A percentile compares a stretch with the other conserved stretches of the same genome.
Conservation (phyloP, 1,140 invertebrate species). For the Drosophila triauraria region DNA sequence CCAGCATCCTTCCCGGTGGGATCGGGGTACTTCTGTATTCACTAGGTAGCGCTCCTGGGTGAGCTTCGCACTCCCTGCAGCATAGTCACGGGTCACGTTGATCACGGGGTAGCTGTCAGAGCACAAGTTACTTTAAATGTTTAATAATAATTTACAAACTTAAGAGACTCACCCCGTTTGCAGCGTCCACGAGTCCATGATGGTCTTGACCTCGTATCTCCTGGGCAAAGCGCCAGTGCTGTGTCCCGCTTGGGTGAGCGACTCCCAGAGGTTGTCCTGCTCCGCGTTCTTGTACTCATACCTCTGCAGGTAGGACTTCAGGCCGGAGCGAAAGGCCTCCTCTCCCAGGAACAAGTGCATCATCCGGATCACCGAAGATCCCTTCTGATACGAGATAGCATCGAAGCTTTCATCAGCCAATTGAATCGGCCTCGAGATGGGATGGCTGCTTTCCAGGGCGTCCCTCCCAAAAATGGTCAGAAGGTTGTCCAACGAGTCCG, state of each 20-base stretch:
- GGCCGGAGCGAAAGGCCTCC: constrained; percentile 88
- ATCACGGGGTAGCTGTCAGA: constrained; percentile 89
- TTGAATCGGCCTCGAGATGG: constrained; percentile 87
- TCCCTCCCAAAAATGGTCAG: constrained; percentile 87
- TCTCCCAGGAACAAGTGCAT: constrained; percentile 94
- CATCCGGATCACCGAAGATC: constrained; percentile 93
- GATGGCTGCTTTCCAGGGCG: constrained; percentile 87
- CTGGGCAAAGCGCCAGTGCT: constrained; percentile 85
- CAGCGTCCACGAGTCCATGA: constrained; percentile 93
- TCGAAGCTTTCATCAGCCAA: constrained; percentile 94
- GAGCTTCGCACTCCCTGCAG: background rate
- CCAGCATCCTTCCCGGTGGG: constrained; percentile 78
- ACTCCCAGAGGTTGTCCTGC: constrained; percentile 93
- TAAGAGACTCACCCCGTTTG: constrained; percentile 87
- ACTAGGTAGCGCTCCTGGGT: constrained; percentile 11
- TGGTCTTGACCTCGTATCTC: constrained; percentile 87
- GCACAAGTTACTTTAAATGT: background rate
- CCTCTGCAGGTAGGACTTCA: constrained; percentile 88
- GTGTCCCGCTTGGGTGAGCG: constrained; percentile 88
- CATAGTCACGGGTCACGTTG: constrained; percentile 88
- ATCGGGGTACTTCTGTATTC: background rate
- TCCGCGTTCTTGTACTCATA: constrained; percentile 89
- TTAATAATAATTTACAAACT: background rate
- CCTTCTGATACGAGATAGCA: constrained; percentile 94
- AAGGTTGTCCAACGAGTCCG: constrained; percentile 88